Evolutionary conservation across 2,888 invertebrate genomes (phyloP).

Genomic region (Gastracanthus pulcherrimus): DNA sequence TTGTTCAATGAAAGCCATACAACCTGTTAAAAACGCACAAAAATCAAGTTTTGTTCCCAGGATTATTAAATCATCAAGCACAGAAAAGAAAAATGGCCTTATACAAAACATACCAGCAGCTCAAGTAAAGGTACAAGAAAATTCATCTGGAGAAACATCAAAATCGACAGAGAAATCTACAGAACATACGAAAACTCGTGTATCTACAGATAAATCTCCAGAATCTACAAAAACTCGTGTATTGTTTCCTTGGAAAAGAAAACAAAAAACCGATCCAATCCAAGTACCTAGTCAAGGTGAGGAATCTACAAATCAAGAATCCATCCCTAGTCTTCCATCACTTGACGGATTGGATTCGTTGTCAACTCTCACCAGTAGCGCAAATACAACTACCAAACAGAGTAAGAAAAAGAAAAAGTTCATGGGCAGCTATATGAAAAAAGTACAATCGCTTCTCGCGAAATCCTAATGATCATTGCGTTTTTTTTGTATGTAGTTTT

Average conservation of each 20-base stretch:
- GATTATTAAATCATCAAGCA: background rate
- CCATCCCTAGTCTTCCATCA: slow-evolving; percentile 44
- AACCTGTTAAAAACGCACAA: background rate
- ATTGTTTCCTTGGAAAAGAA: slow-evolving; percentile 9
- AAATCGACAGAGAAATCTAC: background rate
- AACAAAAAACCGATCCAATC: background rate
- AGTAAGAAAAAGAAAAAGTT: slow-evolving; percentile 62
- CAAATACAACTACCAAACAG: slow-evolving; percentile 12
- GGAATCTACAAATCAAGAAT: slow-evolving; percentile 5
- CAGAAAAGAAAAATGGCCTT: slow-evolving; percentile 7
- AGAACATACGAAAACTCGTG: too few relatives aligned
- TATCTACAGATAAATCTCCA: too few relatives aligned
- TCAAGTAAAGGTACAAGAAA: background rate
- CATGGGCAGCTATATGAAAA: slow-evolving; percentile 63
- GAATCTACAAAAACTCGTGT: background rate
- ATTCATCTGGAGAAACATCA: background rate
- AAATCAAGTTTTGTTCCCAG: background rate
- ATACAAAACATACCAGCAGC: background rate
- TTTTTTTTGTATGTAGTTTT: background rate
- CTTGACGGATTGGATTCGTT: slow-evolving; percentile 51
- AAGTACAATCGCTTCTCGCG: slow-evolving; percentile 63
- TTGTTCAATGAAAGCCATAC: slow-evolving; percentile 77
- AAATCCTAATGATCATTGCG: slow-evolving; percentile 58
- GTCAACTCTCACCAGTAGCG: slow-evolving; percentile 9
- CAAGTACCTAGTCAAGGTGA: slow-evolving; percentile 1